Percentiles rank a stretch among this genome's conserved stretches.
These are phyloP conservation scores for Nymphalis urticae DNA, from an alignment of 2,888 invertebrate genomes.

Conservation along the genomic window DNA sequence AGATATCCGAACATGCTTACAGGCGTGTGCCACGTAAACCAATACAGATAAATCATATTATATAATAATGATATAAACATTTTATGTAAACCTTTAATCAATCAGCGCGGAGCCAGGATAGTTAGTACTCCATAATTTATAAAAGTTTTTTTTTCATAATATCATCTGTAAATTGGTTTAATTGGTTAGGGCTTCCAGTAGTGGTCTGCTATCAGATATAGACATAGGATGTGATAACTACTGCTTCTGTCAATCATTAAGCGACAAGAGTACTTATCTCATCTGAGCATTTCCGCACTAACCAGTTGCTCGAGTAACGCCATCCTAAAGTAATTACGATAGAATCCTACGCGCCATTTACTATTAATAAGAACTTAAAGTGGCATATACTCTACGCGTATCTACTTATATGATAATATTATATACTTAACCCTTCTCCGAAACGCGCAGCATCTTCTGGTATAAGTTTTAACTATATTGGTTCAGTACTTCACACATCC, in stretches of 20 bases:
- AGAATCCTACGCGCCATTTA: constrained; percentile 1
- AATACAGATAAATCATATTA: too few species aligned
- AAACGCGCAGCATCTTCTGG: not conserved
- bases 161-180: constrained; percentile 1
- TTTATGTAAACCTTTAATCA: too few species aligned
- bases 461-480: too few species aligned
- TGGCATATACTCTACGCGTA: too few species aligned
- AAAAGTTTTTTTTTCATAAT: not conserved
- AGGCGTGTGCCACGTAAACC: too few species aligned
- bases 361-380: not conserved
- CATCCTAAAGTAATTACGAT: constrained; percentile 13
- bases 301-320: constrained; percentile 27
- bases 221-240: constrained; percentile 26
- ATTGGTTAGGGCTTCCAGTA: constrained; percentile 12
- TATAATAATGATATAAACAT: too few species aligned
- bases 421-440: not conserved
- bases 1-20: too few species aligned
- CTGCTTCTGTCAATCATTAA: constrained; percentile 26
- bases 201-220: constrained; percentile 1
- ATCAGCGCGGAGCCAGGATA: too few species aligned
- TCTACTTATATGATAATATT: not conserved
- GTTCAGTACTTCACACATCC: too few species aligned
- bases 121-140: too few species aligned
- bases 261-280: constrained; percentile 19
- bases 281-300: constrained; percentile 28